These are phyloP conservation scores for Choreutis nemorana DNA, from an alignment of 2,888 invertebrate genomes.

Conservation along the genomic window DNA sequence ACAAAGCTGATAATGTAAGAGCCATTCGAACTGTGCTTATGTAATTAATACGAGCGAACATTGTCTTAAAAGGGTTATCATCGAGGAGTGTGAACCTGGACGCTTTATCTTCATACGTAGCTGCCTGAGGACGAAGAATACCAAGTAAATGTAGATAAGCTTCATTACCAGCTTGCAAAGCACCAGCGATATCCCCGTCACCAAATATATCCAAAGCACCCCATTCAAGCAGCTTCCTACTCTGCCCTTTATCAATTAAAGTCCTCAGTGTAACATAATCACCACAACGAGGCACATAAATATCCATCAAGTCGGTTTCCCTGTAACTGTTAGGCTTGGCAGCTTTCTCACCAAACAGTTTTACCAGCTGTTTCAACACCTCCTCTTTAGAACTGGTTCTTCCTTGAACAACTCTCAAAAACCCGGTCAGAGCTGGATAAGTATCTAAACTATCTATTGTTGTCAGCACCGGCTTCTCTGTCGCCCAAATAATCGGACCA, in stretches of 20 bases:
- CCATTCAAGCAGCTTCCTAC: slow-evolving; percentile 32
- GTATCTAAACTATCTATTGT: slow-evolving; percentile 28
- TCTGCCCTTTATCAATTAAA: slow-evolving; percentile 15
- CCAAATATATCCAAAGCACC: slow-evolving; percentile 48
- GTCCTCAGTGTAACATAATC: slow-evolving; percentile 39
- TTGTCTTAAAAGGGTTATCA: slow-evolving; percentile 17
- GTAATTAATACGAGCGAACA: slow-evolving; percentile 27
- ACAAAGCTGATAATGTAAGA: slow-evolving; percentile 19
- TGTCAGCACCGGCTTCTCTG: slow-evolving; percentile 38
- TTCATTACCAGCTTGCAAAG: slow-evolving; percentile 47
- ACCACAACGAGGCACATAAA: slow-evolving; percentile 45
- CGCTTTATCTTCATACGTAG: slow-evolving; percentile 39
- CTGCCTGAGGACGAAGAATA: slow-evolving; percentile 46
- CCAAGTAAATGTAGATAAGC: slow-evolving; percentile 41
- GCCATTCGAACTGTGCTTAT: slow-evolving; percentile 22
- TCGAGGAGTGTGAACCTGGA: slow-evolving; percentile 25
- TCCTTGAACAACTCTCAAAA: slow-evolving; percentile 24
- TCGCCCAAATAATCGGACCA: slow-evolving; percentile 58
- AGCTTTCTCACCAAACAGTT: slow-evolving; percentile 42
- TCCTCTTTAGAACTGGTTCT: slow-evolving; percentile 21
- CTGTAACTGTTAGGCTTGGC: slow-evolving; percentile 30
- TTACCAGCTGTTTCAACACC: slow-evolving; percentile 40
- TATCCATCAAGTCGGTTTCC: slow-evolving; percentile 33
- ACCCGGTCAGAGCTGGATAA: slow-evolving; percentile 35
- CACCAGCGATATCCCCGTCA: slow-evolving; percentile 47